Percentiles rank a stretch among this genome's conserved stretches.
Evolutionary conservation across 2,888 invertebrate species (phyloP).

Genomic region (Rhamphomyia laevipes): DNA sequence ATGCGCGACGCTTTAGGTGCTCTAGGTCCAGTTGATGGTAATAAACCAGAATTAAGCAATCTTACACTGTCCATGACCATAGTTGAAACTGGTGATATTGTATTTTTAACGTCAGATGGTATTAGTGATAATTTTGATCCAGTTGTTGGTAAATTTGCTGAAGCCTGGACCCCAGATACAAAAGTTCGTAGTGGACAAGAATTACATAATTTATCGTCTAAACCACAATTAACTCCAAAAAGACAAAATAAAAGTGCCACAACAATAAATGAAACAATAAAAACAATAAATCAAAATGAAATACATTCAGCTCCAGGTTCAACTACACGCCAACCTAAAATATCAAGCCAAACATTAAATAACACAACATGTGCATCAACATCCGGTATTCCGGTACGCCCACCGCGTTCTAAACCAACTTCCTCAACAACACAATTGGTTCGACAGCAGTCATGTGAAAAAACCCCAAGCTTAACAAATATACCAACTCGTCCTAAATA

Average conservation of each 20-base stretch:
- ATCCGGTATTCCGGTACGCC: conserved; percentile 18
- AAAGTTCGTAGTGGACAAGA: conserved; percentile 18
- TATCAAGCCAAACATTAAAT: neutral
- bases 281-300: neutral
- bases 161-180: conserved; percentile 37
- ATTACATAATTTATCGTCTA: conserved; percentile 12
- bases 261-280: conserved; percentile 18
- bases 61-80: conserved; percentile 74
- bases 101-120: conserved; percentile 81
- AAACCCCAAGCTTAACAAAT: conserved; percentile 13
- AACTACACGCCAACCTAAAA: conserved; percentile 5
- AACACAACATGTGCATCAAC: neutral
- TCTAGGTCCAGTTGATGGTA: conserved; percentile 74
- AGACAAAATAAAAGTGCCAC: conserved; percentile 36
- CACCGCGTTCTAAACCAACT: conserved; percentile 24
- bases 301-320: neutral
- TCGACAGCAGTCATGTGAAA: conserved; percentile 3
- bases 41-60: conserved; percentile 75
- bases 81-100: conserved; percentile 66
- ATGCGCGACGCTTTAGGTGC: conserved; percentile 85
- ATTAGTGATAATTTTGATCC: conserved; percentile 87
- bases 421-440: neutral
- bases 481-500: conserved; percentile 36
- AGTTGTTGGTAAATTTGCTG: conserved; percentile 77
- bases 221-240: conserved; percentile 25